Percentiles rank a stretch among this genome's conserved stretches.
Conservation (phyloP, 2,797 vertebrate genomes). For the Liasis olivaceus region DNA sequence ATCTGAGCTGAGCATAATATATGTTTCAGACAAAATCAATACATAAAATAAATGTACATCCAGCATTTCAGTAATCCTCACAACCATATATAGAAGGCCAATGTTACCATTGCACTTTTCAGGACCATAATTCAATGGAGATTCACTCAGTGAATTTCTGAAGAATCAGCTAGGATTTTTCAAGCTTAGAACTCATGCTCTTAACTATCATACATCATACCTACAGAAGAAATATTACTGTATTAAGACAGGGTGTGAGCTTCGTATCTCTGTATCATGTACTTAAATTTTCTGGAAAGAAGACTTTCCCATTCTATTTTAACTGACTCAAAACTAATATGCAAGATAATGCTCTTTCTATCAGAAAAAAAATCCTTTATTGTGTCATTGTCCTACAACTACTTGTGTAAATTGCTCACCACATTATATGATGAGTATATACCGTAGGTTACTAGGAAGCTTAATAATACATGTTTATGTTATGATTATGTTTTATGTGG, state of each 20-base stretch:
- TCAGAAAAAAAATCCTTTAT: constrained; percentile 45
- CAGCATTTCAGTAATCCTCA: background rate
- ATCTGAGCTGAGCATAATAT: too few relatives aligned
- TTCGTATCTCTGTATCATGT: background rate
- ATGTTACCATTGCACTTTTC: background rate
- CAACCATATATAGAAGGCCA: background rate
- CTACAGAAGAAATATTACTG: too few relatives aligned
- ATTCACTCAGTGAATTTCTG: background rate
- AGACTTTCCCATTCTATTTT: constrained; percentile 31
- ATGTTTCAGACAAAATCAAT: too few relatives aligned
- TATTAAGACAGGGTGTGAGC: too few relatives aligned
- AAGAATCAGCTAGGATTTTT: background rate
- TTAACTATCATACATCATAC: constrained; percentile 4
- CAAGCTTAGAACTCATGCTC: background rate
- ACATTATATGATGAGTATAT: background rate
- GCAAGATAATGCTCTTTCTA: constrained; percentile 33
- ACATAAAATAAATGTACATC: too few relatives aligned
- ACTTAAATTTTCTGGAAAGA: constrained; percentile 27
- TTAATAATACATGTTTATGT: too few relatives aligned
- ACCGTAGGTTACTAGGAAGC: background rate
- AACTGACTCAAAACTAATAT: constrained; percentile 30
- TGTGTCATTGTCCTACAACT: constrained; percentile 14
- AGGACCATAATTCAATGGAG: background rate
- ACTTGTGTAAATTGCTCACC: constrained; percentile 20
- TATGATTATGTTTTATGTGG: too few relatives aligned